These are phyloP conservation scores for Echinarachnius parma DNA, from an alignment of 53 echinoderm and acorn worm species.

Conservation along the genomic window DNA sequence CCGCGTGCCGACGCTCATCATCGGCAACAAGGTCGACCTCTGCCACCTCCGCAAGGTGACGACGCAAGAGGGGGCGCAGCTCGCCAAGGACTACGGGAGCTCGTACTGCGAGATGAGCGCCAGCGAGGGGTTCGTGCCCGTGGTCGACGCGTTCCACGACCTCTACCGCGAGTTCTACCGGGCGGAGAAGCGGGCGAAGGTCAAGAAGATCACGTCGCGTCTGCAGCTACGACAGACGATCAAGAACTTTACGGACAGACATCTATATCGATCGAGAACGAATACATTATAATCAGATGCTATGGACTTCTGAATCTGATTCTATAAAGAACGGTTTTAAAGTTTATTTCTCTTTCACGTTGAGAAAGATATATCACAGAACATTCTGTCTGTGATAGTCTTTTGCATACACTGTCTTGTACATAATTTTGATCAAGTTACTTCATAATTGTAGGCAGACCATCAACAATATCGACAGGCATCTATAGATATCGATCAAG, in stretches of 20 bases:
- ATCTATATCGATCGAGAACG: constrained; percentile 82
- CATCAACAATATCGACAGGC: too few species aligned
- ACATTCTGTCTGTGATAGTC: too few species aligned
- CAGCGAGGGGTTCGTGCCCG: constrained; percentile 64
- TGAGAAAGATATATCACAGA: too few species aligned
- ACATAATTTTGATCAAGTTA: too few species aligned
- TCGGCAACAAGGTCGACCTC: constrained; percentile 92
- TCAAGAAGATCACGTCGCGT: constrained; percentile 85
- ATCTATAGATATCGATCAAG: too few species aligned
- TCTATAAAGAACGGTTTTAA: too few species aligned
- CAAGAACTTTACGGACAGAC: constrained; percentile 93
- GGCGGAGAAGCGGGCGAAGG: constrained; percentile 87
- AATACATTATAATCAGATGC: constrained; percentile 83
- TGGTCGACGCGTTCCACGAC: constrained; percentile 80
- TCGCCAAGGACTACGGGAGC: constrained; percentile 82
- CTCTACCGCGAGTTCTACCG: constrained; percentile 85
- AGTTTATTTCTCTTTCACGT: too few species aligned
- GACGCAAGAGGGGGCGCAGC: constrained; percentile 65
- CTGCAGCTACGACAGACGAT: constrained; percentile 91
- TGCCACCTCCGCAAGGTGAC: constrained; percentile 76
- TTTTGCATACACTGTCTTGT: too few species aligned
- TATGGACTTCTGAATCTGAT: too few species aligned
- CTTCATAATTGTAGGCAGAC: too few species aligned
- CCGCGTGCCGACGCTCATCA: constrained; percentile 60
- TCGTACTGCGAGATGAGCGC: constrained; percentile 83